Evolutionary conservation across 2,797 vertebrate species (phyloP).

Genomic region (Anas bernieri): DNA sequence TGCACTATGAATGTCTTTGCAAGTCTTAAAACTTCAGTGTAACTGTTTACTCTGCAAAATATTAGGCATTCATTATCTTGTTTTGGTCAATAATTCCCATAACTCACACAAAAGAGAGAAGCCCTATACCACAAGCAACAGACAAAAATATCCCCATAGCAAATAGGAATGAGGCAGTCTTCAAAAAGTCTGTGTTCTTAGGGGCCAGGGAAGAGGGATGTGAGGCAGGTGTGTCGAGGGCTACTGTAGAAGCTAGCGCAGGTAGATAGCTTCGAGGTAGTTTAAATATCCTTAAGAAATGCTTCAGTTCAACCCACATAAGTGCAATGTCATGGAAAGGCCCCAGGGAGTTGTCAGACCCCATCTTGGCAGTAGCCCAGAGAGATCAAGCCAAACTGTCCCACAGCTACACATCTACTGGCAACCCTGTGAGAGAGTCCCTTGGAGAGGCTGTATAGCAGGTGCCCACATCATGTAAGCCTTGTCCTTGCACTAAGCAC

Average conservation of each 20-base stretch:
- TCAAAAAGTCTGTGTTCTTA: rapidly evolving
- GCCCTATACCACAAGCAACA: background rate
- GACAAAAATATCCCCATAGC: background rate
- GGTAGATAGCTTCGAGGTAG: background rate
- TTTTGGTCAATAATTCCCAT: background rate
- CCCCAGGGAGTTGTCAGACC: rapidly evolving
- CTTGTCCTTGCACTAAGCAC: background rate
- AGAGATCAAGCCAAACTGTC: background rate
- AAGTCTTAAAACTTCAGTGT: background rate
- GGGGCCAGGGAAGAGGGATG: background rate
- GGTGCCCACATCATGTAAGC: rapidly evolving
- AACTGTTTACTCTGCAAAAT: background rate
- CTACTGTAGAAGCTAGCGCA: background rate
- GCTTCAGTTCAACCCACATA: background rate
- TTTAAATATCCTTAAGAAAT: background rate
- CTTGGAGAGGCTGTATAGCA: too few species aligned
- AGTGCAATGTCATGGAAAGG: background rate
- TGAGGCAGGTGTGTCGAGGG: background rate
- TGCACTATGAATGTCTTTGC: background rate
- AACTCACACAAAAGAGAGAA: background rate
- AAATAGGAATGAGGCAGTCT: rapidly evolving
- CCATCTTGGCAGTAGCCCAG: background rate
- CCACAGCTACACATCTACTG: rapidly evolving
- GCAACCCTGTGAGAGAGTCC: background rate
- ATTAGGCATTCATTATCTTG: background rate